phyloP scores from a whole-genome alignment of 2,113 vertebrate genomes.

The Pteruthius melanotis region DNA sequence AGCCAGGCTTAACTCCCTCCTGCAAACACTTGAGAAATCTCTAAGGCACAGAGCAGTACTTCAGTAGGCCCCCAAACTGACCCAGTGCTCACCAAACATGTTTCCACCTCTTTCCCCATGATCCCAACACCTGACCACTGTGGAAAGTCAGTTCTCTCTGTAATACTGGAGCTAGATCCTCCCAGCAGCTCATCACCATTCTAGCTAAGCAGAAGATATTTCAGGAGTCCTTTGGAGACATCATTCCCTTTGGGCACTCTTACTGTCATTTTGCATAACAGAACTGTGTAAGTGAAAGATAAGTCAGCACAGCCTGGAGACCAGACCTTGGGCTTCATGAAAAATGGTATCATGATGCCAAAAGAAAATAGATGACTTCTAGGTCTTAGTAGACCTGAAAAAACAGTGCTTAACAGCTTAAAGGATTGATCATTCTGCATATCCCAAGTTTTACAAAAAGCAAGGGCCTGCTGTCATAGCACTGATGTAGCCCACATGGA shows the following conservation, averaged over 20 bases:
- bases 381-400: background rate
- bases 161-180: background rate
- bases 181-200: background rate
- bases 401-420: background rate
- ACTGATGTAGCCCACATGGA: slow-evolving; percentile 10
- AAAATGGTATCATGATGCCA: background rate
- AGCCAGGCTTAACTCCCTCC: background rate
- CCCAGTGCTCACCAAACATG: background rate
- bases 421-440: background rate
- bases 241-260: background rate
- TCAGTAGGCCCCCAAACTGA: background rate
- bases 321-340: background rate
- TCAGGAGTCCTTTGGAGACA: background rate
- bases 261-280: background rate
- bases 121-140: background rate
- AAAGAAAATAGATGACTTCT: background rate
- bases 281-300: background rate
- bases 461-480: background rate
- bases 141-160: background rate
- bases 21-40: background rate
- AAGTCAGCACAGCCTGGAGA: background rate
- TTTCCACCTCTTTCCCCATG: background rate
- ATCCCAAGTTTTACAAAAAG: background rate
- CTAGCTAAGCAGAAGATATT: background rate
- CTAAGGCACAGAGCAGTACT: background rate